Conservation (phyloP, 2,888 invertebrate genomes). For the Tyria jacobaeae region DNA sequence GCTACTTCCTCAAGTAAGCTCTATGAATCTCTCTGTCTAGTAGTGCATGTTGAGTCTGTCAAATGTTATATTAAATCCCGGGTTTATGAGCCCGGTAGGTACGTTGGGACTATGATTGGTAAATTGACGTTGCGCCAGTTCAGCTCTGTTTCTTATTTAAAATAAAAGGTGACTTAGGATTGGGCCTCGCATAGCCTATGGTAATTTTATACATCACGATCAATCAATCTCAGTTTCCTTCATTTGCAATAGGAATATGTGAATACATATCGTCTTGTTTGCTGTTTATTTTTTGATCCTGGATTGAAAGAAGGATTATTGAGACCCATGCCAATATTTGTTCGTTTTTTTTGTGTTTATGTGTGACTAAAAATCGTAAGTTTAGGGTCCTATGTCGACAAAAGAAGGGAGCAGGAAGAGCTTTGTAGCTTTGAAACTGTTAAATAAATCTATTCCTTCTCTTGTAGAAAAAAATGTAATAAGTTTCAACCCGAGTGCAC, state of each 20-base stretch:
- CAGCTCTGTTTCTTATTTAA: conserved; percentile 35
- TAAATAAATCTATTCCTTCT: no score
- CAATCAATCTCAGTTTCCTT: conserved; percentile 33
- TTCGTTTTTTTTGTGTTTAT: not conserved
- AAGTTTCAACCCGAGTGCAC: no score
- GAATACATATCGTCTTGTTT: conserved; percentile 16
- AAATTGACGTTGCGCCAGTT: conserved; percentile 30
- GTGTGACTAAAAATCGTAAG: no score
- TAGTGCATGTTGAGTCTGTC: conserved; percentile 32
- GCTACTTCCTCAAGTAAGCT: conserved; percentile 35
- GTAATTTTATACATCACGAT: conserved; percentile 30
- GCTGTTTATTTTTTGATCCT: conserved; percentile 16
- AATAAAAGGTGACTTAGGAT: conserved; percentile 27
- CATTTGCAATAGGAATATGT: conserved; percentile 24
- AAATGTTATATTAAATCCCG: conserved; percentile 30
- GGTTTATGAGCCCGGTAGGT: conserved; percentile 35
- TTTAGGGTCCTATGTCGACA: no score
- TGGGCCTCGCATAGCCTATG: conserved; percentile 24
- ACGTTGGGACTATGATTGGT: conserved; percentile 34
- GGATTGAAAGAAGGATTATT: not conserved
- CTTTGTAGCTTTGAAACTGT: no score
- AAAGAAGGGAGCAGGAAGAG: not conserved
- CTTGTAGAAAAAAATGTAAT: no score
- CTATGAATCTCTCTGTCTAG: conserved; percentile 38
- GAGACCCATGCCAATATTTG: not conserved